Percentiles rank a stretch among this genome's conserved stretches.
These are phyloP conservation scores for Drosophila ficusphila DNA, from an alignment of 1,140 invertebrate species.

Conservation along the genomic window DNA sequence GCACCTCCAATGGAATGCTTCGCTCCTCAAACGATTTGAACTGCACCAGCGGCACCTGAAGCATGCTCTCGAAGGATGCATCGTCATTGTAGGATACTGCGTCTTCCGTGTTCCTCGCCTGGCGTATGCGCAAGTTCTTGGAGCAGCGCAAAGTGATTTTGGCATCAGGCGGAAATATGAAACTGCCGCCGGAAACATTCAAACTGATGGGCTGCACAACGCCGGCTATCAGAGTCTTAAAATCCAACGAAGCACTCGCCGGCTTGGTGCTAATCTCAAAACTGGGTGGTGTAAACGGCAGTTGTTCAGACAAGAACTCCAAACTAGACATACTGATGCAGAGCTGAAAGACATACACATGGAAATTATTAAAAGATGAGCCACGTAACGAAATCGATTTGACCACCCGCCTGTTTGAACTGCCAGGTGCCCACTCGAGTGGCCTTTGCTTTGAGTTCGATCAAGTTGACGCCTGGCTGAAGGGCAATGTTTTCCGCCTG, in stretches of 20 bases:
- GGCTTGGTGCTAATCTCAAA: constrained; percentile 85
- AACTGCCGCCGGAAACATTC: constrained; percentile 89
- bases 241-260: constrained; percentile 84
- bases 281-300: constrained; percentile 66
- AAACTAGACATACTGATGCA: constrained; percentile 84
- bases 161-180: constrained; percentile 85
- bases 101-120: constrained; percentile 3
- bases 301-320: constrained; percentile 87
- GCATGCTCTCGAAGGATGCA: constrained; percentile 85
- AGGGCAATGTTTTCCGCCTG: constrained; percentile 85
- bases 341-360: constrained; percentile 33
- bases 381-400: too few species aligned
- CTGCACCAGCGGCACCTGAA: constrained; percentile 87
- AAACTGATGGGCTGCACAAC: constrained; percentile 89
- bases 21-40: constrained; percentile 89
- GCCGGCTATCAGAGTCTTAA: constrained; percentile 88
- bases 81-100: constrained; percentile 41
- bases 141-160: constrained; percentile 86
- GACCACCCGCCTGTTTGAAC: constrained; percentile 70
- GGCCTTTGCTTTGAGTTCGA: constrained; percentile 87
- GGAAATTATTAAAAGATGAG: background rate
- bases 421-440: constrained; percentile 83
- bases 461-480: constrained; percentile 90
- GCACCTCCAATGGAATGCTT: constrained; percentile 87
- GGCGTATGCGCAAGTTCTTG: constrained; percentile 85